Conservation (phyloP, 1,140 invertebrate genomes). For the Apis dorsata region DNA sequence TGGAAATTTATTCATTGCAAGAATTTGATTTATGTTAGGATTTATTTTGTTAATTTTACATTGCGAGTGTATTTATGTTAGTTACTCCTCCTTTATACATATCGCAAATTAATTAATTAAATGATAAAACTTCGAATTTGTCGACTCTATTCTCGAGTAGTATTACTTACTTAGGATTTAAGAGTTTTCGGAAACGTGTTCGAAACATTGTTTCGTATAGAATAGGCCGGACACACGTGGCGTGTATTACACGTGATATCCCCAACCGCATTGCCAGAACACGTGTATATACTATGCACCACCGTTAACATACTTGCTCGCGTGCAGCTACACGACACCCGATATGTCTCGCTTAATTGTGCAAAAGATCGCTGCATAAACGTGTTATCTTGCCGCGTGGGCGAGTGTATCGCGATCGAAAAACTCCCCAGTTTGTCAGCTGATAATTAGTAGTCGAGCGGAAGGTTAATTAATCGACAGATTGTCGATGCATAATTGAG, state of each 20-base stretch:
- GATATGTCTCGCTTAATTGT: conserved; percentile 31
- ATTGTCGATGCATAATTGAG: not conserved
- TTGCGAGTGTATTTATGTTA: too few relatives aligned
- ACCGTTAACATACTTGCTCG: conserved; percentile 38
- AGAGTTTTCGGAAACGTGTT: not conserved
- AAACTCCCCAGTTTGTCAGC: conserved; percentile 3
- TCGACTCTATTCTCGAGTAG: too few relatives aligned
- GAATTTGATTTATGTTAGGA: too few relatives aligned
- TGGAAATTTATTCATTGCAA: not conserved
- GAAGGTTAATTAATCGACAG: conserved; percentile 21
- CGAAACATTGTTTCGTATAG: not conserved
- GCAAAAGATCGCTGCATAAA: conserved; percentile 28
- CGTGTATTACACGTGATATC: conserved; percentile 46
- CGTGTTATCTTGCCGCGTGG: conserved; percentile 13
- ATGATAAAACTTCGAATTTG: too few relatives aligned
- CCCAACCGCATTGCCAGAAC: conserved; percentile 31
- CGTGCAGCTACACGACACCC: conserved; percentile 31
- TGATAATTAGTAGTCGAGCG: conserved; percentile 19
- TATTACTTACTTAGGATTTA: too few relatives aligned
- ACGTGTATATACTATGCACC: conserved; percentile 30
- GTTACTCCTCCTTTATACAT: too few relatives aligned
- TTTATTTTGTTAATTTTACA: too few relatives aligned
- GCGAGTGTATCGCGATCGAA: not conserved
- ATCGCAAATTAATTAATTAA: too few relatives aligned
- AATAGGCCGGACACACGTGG: conserved; percentile 6